Percentiles rank a stretch among this genome's conserved stretches.
phyloP scores from a whole-genome alignment of 2,888 invertebrate genomes.

The Cantharis nigra region DNA sequence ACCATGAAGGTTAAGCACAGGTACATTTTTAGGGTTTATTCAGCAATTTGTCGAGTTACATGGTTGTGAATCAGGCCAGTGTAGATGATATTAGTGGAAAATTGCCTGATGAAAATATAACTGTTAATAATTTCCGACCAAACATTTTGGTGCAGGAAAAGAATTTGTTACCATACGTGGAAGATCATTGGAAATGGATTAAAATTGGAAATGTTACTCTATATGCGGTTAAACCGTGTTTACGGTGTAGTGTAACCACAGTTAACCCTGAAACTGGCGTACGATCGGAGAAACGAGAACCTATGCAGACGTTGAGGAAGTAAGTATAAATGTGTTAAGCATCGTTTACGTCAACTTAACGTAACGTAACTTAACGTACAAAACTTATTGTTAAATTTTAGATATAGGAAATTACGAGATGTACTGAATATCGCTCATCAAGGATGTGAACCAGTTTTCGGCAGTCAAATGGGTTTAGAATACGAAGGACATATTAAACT shows the following conservation, averaged over 20 bases:
- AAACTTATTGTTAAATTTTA: background rate
- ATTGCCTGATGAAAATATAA: conserved; percentile 50
- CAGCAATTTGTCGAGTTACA: conserved; percentile 60
- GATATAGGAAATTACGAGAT: background rate
- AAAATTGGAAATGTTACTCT: conserved; percentile 59
- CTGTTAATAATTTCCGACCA: conserved; percentile 60
- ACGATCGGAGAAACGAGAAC: conserved; percentile 55
- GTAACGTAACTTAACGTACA: too few species aligned
- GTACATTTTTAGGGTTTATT: conserved; percentile 53
- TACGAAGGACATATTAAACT: background rate
- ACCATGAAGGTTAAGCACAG: too few species aligned
- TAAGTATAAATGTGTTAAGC: conserved; percentile 38
- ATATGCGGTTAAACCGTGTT: conserved; percentile 60
- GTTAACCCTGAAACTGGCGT: conserved; percentile 58
- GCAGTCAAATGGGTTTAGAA: background rate
- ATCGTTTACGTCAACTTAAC: too few species aligned
- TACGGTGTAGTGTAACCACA: conserved; percentile 56
- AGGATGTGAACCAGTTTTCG: background rate
- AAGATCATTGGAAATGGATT: conserved; percentile 64
- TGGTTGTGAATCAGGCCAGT: conserved; percentile 59
- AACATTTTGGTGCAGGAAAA: conserved; percentile 61
- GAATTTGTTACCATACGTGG: conserved; percentile 51
- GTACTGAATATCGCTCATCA: background rate
- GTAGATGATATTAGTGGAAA: conserved; percentile 58
- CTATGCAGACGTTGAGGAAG: conserved; percentile 60